Evolutionary conservation across 2,113 vertebrate species (phyloP), one percentile per base, ranked within the genome.

Genomic region (Helogale parvula): DNA sequence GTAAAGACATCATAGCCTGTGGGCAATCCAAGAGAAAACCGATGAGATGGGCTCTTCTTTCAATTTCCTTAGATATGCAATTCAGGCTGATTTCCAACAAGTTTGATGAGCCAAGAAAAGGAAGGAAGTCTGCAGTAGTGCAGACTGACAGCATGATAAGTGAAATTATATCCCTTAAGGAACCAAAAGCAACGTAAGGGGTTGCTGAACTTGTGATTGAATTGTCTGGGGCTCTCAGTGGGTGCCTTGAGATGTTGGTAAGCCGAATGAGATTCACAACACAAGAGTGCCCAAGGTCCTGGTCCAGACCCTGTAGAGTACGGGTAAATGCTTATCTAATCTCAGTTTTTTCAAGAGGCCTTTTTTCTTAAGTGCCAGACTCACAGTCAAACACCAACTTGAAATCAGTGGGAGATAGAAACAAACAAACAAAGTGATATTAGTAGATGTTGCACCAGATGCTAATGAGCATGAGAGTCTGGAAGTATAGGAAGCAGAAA

Each of bases 61-160:
- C 41, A 88, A 29, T 63, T 97, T 97, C 68, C 77, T 52, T 31
- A 81, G 72, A 87, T 85, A 91, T 54, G 77, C 77, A 92, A 16
- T 96, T 97, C 95, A 88, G 90, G 54, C 54, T 85, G 92, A 91
- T 96, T 88, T 96, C 60, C 76, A 82, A 82, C 38, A 88, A 93
- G 94, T 93, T 95, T 96, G 94, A 96, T 97, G 90, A 97, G 63
- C 97, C 88, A 92, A 85, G 60, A 69, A 93, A 97, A 96, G 81
- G 66, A 94, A 94, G 27, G 25, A 94, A 65, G 60, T 86, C 82
- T 91, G 50, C 35, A 97, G 71, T 57, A 95, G 60, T 29, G 3
- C 71, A 94, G 45, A 72, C 65, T 92, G 95, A 93, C 88, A 84
- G 84, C 69, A 13, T 77, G 65, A 81, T 82, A 81, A 87, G 85